A percentile compares a stretch with the other conserved stretches of the same genome.
These are phyloP conservation scores for Malurus elegans DNA, from an alignment of 2,113 vertebrate species.

Conservation along the genomic window DNA sequence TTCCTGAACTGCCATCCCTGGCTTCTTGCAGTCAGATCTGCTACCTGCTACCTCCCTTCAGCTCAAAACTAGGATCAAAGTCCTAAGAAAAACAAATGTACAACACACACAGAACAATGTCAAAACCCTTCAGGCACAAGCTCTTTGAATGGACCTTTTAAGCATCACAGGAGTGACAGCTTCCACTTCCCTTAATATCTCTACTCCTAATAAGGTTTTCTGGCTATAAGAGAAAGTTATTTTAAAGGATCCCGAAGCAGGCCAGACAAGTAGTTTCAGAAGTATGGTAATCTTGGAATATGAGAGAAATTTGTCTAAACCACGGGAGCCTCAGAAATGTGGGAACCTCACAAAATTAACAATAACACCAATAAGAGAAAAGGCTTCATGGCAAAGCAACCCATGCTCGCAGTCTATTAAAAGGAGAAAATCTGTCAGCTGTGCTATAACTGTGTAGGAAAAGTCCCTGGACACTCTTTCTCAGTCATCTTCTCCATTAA, in stretches of 20 bases:
- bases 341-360: neutral
- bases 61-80: neutral
- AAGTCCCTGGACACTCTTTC: neutral
- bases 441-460: neutral
- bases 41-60: neutral
- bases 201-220: neutral
- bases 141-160: neutral
- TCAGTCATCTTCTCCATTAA: neutral
- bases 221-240: neutral
- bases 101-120: neutral
- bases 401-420: neutral
- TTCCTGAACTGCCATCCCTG: neutral
- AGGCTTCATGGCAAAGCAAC: neutral
- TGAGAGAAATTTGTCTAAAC: neutral
- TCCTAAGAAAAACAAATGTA: neutral
- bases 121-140: neutral
- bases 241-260: neutral
- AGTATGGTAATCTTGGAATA: neutral
- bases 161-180: neutral
- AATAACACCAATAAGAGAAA: accelerated
- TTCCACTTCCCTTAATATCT: neutral
- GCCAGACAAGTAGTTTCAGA: neutral
- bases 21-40: neutral
- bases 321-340: neutral
- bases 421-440: neutral